phyloP scores from a whole-genome alignment of 2,888 invertebrate genomes.

The Noctua pronuba region DNA sequence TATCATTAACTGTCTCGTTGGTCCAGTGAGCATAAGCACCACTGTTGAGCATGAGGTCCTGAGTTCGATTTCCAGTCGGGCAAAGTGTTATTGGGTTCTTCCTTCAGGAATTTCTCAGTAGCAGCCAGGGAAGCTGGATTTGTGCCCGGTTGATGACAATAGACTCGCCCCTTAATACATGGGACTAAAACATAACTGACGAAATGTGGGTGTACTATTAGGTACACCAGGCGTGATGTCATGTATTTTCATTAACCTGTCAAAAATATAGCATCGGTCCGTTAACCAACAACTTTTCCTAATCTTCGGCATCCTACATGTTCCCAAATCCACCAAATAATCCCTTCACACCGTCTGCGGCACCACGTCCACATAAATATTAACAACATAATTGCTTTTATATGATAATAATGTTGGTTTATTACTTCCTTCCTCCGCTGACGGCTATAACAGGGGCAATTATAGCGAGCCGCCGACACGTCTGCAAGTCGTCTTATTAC shows the following conservation, averaged over 20 bases:
- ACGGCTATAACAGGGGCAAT: constrained; percentile 56
- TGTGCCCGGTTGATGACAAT: too few relatives aligned
- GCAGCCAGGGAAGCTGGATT: too few relatives aligned
- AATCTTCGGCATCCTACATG: neutral
- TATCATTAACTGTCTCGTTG: too few relatives aligned
- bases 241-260: neutral
- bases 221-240: too few relatives aligned
- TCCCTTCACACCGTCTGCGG: constrained; percentile 33
- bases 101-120: too few relatives aligned
- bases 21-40: too few relatives aligned
- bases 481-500: constrained; percentile 57
- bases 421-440: constrained; percentile 63
- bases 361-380: constrained; percentile 50
- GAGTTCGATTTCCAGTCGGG: too few relatives aligned
- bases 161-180: too few relatives aligned
- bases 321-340: constrained; percentile 31
- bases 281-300: neutral
- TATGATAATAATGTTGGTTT: constrained; percentile 69
- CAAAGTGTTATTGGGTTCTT: too few relatives aligned
- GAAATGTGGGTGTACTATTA: too few relatives aligned
- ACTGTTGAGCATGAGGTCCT: too few relatives aligned
- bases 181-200: too few relatives aligned
- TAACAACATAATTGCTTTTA: constrained; percentile 62
- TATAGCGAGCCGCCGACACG: constrained; percentile 53
- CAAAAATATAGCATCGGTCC: neutral